Evolutionary conservation across 35 echinoderm and acorn worm species (phyloP).

Genomic region (Holothuria glaberrima): DNA sequence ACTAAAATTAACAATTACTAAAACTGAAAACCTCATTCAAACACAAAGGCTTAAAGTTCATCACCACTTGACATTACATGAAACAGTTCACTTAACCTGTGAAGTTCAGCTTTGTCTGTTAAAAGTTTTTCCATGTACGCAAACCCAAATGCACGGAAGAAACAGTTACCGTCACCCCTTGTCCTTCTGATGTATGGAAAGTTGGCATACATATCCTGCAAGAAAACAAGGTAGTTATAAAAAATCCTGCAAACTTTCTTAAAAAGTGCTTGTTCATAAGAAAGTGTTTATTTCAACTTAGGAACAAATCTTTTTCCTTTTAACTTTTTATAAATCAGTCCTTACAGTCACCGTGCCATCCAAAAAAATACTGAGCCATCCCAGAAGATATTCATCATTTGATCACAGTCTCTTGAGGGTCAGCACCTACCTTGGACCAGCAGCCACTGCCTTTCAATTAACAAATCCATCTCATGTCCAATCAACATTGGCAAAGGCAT

Average conservation of each 20-base stretch:
- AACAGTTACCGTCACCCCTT: constrained; percentile 96
- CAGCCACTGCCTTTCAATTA: no score
- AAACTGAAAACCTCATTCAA: no score
- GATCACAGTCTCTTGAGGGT: no score
- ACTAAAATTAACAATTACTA: no score
- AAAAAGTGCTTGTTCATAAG: no score
- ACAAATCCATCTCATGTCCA: no score
- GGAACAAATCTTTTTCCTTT: neutral
- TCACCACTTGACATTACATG: neutral
- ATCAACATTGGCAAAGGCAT: no score
- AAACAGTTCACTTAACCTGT: constrained; percentile 68
- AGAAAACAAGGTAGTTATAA: neutral
- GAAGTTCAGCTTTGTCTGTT: constrained; percentile 83
- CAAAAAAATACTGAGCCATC: no score
- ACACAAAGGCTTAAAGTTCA: neutral
- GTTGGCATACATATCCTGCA: constrained; percentile 55
- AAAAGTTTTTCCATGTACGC: constrained; percentile 92
- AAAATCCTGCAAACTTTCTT: no score
- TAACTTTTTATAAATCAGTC: neutral
- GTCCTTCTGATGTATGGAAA: constrained; percentile 85
- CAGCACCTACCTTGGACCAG: no score
- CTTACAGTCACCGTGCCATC: no score
- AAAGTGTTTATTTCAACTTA: neutral
- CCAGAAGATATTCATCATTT: no score
- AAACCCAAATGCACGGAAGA: constrained; percentile 97